Conservation (phyloP, 2,797 vertebrate species). For the Neosilurus mollespiculum region DNA sequence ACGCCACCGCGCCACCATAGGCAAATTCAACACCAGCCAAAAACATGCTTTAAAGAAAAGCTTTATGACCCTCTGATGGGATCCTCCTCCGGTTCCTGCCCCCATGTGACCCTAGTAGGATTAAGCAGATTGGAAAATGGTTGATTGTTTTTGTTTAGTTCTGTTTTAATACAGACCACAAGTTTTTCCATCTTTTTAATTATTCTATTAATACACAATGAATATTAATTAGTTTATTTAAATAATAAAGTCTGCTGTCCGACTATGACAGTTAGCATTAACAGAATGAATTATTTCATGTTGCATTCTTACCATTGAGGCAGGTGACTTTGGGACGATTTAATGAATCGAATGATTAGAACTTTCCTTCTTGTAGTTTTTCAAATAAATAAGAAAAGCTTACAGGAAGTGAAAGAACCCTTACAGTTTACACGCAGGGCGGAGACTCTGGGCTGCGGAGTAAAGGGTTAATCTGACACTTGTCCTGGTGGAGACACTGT, state of each 20-base stretch:
- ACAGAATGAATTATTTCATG: neutral
- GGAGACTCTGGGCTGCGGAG: neutral
- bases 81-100: too few species aligned
- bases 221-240: neutral
- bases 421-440: neutral
- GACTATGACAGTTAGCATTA: neutral
- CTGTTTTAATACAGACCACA: neutral
- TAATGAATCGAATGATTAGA: neutral
- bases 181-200: neutral
- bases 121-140: too few species aligned
- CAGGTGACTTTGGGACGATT: neutral
- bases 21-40: too few species aligned
- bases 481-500: neutral
- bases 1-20: too few species aligned
- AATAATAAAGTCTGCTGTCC: neutral
- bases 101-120: too few species aligned
- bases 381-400: neutral
- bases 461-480: neutral
- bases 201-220: neutral
- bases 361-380: neutral
- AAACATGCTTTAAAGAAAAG: too few species aligned
- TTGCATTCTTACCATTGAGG: neutral
- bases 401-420: neutral
- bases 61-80: too few species aligned
- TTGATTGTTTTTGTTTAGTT: too few species aligned